Evolutionary conservation across 1,140 invertebrate species (phyloP), one percentile per base, ranked within the genome.

Genomic region (Mercenaria mercenaria): DNA sequence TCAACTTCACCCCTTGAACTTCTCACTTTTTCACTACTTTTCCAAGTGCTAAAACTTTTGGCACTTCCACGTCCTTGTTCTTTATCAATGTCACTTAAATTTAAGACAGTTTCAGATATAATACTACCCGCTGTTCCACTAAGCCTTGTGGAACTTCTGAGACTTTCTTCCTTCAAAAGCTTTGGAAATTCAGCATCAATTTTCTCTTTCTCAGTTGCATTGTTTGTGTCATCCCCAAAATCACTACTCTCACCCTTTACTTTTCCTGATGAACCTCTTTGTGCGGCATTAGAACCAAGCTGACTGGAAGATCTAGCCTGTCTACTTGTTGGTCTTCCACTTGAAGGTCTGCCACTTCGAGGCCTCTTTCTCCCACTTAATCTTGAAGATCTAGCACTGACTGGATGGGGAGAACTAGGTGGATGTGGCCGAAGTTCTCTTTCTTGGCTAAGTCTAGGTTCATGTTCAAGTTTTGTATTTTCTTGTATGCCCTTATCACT

Each of bases 111-210:
- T 34, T 67, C 72, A 41, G 69, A 77, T n/a, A 41, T 41, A 26
- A 88, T 20, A 67, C 85, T 88, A 34, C 47, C 43, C 13, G 74
- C 72, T 15, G 72, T 41, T 59, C 59, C 85, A 88, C 85, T 88
- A 26, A 88, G 52, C 39, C 50, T 88, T 32, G 85, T 88, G 8
- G 85, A 88, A 67, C 52, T 88, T 59, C 85, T 34, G 1, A 41
- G 23, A 69, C 43, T 77, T 15, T 77, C 43, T 50, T 77, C 74
- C 20, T 74, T 74, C 10, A 59, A 26, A 26, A 13, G 3, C 6
- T 20, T 6, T n/a, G 8, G 6, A n/a, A 26, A 6, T 20, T 10
- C 8, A 59, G 3, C 23, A 59, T 59, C 56, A 59, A 10, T 4
- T 59, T 20, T 59, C 20, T 50, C 47, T 11, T 20, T 11, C 10